Percentiles rank a stretch among this genome's conserved stretches.
Evolutionary conservation across 2,888 invertebrate genomes (phyloP).

Genomic region (Arctia plantaginis): DNA sequence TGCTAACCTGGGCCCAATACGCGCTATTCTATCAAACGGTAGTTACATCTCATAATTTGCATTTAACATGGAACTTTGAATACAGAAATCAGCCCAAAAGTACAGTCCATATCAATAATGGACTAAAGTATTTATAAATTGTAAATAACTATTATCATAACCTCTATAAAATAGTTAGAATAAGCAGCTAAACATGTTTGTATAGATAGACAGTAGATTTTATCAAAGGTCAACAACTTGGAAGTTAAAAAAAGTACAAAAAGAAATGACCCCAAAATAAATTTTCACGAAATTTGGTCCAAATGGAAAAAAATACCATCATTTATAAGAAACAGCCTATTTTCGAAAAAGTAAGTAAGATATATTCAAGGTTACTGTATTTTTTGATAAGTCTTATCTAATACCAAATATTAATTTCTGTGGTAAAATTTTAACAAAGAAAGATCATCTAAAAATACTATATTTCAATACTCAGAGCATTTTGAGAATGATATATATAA

Average conservation of each 20-base stretch:
- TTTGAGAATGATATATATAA: conserved; percentile 64
- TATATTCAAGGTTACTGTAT: conserved; percentile 44
- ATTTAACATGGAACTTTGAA: conserved; percentile 51
- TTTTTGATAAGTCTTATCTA: conserved; percentile 71
- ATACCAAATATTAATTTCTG: conserved; percentile 69
- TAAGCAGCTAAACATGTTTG: conserved; percentile 65
- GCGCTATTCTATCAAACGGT: conserved; percentile 50
- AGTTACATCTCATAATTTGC: conserved; percentile 28
- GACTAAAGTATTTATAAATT: conserved; percentile 45
- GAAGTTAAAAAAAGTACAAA: conserved; percentile 57
- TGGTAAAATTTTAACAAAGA: conserved; percentile 79
- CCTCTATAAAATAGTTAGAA: conserved; percentile 63
- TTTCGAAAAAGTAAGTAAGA: conserved; percentile 42
- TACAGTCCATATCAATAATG: conserved; percentile 43
- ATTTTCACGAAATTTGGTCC: conserved; percentile 70
- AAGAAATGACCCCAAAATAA: conserved; percentile 60
- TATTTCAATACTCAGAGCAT: conserved; percentile 64
- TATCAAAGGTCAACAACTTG: conserved; percentile 68
- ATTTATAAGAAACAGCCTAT: conserved; percentile 40
- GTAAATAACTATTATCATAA: conserved; percentile 67
- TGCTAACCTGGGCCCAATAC: conserved; percentile 53
- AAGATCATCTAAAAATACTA: conserved; percentile 85
- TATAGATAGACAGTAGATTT: conserved; percentile 53
- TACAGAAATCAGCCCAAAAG: conserved; percentile 43
- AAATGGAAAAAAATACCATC: conserved; percentile 60